Base-by-base conservation (phyloP, 2,113 vertebrate species). In the Macroglossus sobrinus region DNA sequence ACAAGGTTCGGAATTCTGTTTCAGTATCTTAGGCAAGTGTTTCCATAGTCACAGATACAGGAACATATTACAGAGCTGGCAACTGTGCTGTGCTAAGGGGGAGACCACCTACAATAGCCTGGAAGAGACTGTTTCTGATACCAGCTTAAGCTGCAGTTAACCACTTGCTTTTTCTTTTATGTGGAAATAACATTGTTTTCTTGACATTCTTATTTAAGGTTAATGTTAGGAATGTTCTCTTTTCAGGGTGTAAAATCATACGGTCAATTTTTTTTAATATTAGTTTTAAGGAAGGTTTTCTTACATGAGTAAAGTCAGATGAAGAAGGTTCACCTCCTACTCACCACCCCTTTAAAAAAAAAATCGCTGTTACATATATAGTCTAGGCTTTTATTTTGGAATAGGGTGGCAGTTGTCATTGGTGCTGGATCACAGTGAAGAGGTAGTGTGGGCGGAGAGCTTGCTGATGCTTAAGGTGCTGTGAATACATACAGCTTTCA, bases 361-460 rank as follows among this genome's bases (percentile, higher is more conserved):
- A 63, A 95, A 71, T 69, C 97, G 63, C 1, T 40, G 93, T 22
- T 50, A 16, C 57, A 7, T 15, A 30, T 79, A 72, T 94, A 95
- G 84, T 78, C 45, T 64, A 71, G 96, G 97, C 98, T 99, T 98
- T 98, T 98, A 98, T 98, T 98, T 98, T 98, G 98, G 97, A 98
- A 93, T 89, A 95, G 97, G 98, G 94, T 97, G 97, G 98, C 97
- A 93, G 71, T 98, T 96, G 53, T 95, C 89, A 61, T 68, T 95
- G 97, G 95, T 97, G 96, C 95, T 90, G 43, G 98, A 97, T 98
- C 97, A 96, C 96, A 94, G 86, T 57, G 96, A 81, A 88, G 93
- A 40, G 96, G 98, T 50, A 38, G 0, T 66, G 97, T 86, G 98
- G 98, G 98, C 96, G 97, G 98, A 43, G 97, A 96, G 97, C 97